phyloP scores from a whole-genome alignment of 2,797 vertebrate species.

The Lepilemur septentrionalis region DNA sequence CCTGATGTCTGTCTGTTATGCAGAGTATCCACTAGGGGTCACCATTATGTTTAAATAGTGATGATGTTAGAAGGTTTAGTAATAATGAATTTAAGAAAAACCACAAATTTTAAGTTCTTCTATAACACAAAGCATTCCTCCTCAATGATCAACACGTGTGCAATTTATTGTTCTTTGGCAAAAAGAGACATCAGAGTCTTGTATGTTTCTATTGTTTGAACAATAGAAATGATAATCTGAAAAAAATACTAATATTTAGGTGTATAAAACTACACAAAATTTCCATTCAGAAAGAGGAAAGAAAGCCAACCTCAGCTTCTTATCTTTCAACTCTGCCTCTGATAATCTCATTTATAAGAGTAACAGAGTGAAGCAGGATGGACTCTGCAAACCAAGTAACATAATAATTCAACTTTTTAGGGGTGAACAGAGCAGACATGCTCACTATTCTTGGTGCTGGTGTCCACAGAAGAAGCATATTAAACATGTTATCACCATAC shows the following conservation, averaged over 20 bases:
- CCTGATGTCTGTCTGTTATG: neutral
- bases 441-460: neutral
- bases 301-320: neutral
- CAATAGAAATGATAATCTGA: neutral
- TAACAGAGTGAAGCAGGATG: neutral
- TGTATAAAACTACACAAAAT: neutral
- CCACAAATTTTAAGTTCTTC: constrained; percentile 27
- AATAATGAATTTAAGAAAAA: constrained; percentile 1
- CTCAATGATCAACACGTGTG: neutral
- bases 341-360: neutral
- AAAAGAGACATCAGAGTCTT: neutral
- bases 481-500: neutral
- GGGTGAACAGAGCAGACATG: neutral
- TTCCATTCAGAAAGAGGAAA: constrained; percentile 26
- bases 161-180: neutral
- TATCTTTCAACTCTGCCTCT: constrained; percentile 4
- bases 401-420: neutral
- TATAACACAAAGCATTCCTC: constrained; percentile 20
- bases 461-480: neutral
- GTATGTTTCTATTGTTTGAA: neutral
- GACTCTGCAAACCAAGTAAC: neutral
- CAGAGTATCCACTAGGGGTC: constrained; percentile 71
- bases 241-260: neutral
- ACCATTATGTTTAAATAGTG: constrained; percentile 60
- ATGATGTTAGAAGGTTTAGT: neutral